A percentile compares a stretch with the other conserved stretches of the same genome.
These are phyloP conservation scores for Danio tinwini DNA, from an alignment of 2,797 vertebrate genomes.

Conservation along the genomic window DNA sequence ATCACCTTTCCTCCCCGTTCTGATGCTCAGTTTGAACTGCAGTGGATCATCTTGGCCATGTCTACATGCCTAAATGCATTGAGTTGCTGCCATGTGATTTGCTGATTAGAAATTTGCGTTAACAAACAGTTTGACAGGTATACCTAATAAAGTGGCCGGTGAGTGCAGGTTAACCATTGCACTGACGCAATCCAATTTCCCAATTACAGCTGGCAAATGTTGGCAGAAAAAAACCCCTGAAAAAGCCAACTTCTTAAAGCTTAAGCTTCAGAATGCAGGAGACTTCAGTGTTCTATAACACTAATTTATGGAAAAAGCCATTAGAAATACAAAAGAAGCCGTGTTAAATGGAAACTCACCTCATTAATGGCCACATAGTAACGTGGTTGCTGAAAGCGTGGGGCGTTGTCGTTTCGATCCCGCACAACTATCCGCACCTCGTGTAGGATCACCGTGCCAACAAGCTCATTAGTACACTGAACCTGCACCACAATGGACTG, in stretches of 20 bases:
- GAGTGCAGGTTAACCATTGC: too few species aligned
- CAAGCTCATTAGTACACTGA: constrained; percentile 90
- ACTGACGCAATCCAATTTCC: too few species aligned
- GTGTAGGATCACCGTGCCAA: constrained; percentile 92
- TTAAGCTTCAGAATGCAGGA: not conserved
- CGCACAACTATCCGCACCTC: constrained; percentile 95
- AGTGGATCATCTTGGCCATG: too few species aligned
- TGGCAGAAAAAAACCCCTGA: too few species aligned
- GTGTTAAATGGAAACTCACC: constrained; percentile 76
- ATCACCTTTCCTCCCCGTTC: too few species aligned
- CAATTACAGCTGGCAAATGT: too few species aligned
- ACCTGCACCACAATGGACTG: constrained; percentile 95
- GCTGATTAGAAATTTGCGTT: too few species aligned
- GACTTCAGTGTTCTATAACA: not conserved
- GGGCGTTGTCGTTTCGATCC: constrained; percentile 93
- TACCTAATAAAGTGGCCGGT: too few species aligned
- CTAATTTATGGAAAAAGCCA: not conserved
- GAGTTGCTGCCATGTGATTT: too few species aligned
- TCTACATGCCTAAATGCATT: too few species aligned
- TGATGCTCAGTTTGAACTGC: too few species aligned
- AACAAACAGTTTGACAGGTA: too few species aligned
- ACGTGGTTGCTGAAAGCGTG: constrained; percentile 86
- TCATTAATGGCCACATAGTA: constrained; percentile 93
- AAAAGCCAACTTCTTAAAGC: not conserved
- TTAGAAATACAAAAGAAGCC: constrained; percentile 13